Percentiles rank a stretch among this genome's conserved stretches.
Evolutionary conservation across 1,140 invertebrate species (phyloP).

Genomic region (Phenacoccus solenopsis): DNA sequence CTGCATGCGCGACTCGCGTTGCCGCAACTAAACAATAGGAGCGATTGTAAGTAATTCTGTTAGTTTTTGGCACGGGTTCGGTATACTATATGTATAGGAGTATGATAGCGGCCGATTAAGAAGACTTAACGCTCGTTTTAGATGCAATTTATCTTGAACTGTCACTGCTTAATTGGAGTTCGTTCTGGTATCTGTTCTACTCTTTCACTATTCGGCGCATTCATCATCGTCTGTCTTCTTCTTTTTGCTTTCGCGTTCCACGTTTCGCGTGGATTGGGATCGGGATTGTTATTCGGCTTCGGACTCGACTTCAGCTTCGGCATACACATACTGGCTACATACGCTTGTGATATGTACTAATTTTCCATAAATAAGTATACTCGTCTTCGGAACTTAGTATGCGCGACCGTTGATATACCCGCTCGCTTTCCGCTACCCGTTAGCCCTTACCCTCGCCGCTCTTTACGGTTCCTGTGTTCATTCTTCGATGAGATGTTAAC

Average conservation of each 20-base stretch:
- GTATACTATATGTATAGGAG: background rate
- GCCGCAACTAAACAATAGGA: slow-evolving; percentile 4
- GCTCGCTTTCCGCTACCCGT: background rate
- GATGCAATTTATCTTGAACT: slow-evolving; percentile 16
- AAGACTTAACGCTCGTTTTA: slow-evolving; percentile 16
- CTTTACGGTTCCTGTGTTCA: background rate
- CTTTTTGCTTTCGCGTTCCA: slow-evolving; percentile 1
- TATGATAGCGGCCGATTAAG: slow-evolving; percentile 13
- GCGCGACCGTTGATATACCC: slow-evolving; percentile 5
- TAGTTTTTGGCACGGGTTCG: slow-evolving; percentile 12
- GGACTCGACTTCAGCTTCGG: background rate
- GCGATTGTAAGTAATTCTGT: slow-evolving; percentile 13
- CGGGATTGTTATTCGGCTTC: background rate
- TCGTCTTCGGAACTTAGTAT: slow-evolving; percentile 13
- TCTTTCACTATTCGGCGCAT: background rate
- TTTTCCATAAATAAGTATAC: slow-evolving; percentile 18
- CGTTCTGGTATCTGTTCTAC: slow-evolving; percentile 3
- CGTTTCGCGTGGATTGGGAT: too few relatives aligned
- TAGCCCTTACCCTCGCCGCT: background rate
- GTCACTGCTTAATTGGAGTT: slow-evolving; percentile 17
- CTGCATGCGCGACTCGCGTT: background rate
- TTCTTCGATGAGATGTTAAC: background rate
- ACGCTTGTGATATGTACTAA: slow-evolving; percentile 12
- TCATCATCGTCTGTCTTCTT: slow-evolving; percentile 3
- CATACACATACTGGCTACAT: background rate